Evolutionary conservation across 2,888 invertebrate genomes (phyloP), one percentile per base, ranked within the genome.

Genomic region (Sinelater perroti): DNA sequence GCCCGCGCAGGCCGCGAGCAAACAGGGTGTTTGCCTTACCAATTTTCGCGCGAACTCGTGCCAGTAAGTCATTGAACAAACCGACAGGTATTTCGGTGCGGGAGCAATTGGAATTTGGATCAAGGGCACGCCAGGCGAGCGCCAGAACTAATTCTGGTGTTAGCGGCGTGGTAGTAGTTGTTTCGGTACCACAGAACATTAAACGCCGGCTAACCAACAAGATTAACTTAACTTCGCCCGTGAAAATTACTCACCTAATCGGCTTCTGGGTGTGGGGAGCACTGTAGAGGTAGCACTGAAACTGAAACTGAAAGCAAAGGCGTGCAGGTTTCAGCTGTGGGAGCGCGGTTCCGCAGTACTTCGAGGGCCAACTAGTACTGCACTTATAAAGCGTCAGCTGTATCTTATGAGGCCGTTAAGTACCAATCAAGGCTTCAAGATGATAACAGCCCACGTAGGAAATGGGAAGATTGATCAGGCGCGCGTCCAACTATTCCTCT

Each of bases 341-440:
- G 40, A 17, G 6, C 40, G 1, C 3, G 11, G n/a, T 21, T 13
- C 40, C 6, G 44, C 6, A 44, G 44, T 44, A 44, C 44, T 44
- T 44, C 18, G 17, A n/a, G 44, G 8, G 38, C 1, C 26, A 30
- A 44, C 44, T 21, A 26, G 18, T 33, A 33, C 44, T 44, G 24
- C 42, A 44, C 42, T 53, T 42, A 28, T 31, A 42, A 31, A 33
- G 35, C 36, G 16, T 24, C 26, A 18, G 18, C 33, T 21, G 35
- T 18, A 31, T 11, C 50, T 36, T 28, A 36, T 36, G 35, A 13
- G 40, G 14, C 21, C 16, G 52, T 24, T 44, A 53, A 53, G 52
- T 53, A 24, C 52, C 52, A 53, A 53, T 53, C 44, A 53, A 53
- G 44, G 52, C 24, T 53, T 17, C 24, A 11, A 53, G 26, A 42